These are phyloP conservation scores for Petrocephalus schoutedeni DNA, from an alignment of 2,797 vertebrate species.

Conservation along the genomic window DNA sequence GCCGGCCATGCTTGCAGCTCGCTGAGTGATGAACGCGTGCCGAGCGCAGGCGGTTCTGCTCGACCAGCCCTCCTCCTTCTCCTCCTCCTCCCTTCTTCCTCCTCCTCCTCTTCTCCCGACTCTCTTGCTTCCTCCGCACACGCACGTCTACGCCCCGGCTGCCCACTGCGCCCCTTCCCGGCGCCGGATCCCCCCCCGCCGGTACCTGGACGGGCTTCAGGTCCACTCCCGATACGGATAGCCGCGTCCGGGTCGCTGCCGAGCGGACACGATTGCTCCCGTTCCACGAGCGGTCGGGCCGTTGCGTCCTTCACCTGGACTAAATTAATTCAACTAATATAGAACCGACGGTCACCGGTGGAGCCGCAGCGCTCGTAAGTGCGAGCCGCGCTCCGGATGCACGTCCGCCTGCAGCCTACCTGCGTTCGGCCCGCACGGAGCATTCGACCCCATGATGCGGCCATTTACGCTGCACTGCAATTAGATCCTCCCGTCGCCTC, in stretches of 20 bases:
- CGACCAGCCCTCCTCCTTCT: not conserved
- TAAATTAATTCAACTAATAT: not conserved
- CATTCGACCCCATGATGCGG: not conserved
- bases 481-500: not conserved
- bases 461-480: not conserved
- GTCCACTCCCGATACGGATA: not conserved
- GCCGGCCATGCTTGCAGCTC: constrained; percentile 73
- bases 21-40: not conserved
- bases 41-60: constrained; percentile 2
- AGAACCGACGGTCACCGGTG: not conserved
- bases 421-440: not conserved
- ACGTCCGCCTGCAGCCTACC: not conserved
- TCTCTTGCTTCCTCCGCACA: not conserved
- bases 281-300: too few species aligned
- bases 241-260: not conserved
- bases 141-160: not conserved
- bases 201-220: not conserved
- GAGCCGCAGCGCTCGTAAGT: not conserved
- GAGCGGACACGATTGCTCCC: not conserved
- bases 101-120: not conserved
- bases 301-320: not conserved
- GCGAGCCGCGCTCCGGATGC: not conserved
- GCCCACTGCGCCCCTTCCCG: not conserved
- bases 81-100: not conserved
- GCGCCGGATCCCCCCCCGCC: not conserved